Percentiles rank a stretch among this genome's conserved stretches.
Conservation (phyloP, 2,888 invertebrate species). For the Thecophora atra region DNA sequence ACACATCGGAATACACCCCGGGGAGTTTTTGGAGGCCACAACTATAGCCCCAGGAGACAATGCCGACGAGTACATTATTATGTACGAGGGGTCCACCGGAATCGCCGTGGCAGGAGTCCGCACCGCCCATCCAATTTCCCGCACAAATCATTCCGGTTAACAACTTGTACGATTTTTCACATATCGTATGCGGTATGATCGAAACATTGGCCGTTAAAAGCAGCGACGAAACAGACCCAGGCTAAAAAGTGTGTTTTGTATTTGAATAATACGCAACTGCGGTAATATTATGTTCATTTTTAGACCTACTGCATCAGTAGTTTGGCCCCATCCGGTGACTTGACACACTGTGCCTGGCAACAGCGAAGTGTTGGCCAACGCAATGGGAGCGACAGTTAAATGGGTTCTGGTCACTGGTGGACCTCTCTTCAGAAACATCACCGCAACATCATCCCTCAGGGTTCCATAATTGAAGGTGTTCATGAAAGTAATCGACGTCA, state of each 20-base stretch:
- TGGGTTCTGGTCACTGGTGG: slow-evolving; percentile 51
- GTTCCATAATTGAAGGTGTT: slow-evolving; percentile 54
- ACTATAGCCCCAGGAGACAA: slow-evolving; percentile 61
- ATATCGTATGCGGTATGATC: slow-evolving; percentile 50
- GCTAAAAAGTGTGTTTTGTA: no score
- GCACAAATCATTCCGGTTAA: slow-evolving; percentile 60
- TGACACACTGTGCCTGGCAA: slow-evolving; percentile 53
- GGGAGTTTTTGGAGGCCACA: slow-evolving; percentile 53
- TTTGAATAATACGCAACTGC: no score
- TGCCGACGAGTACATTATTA: slow-evolving; percentile 54
- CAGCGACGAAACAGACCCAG: slow-evolving; percentile 48
- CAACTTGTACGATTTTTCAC: slow-evolving; percentile 50
- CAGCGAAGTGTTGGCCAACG: slow-evolving; percentile 45
- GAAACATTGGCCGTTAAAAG: slow-evolving; percentile 56
- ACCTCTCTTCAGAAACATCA: slow-evolving; percentile 55
- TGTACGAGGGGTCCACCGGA: slow-evolving; percentile 60
- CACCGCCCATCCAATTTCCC: slow-evolving; percentile 55
- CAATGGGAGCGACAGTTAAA: slow-evolving; percentile 52
- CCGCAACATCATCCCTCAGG: slow-evolving; percentile 60
- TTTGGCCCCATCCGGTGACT: slow-evolving; percentile 63
- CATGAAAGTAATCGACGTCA: slow-evolving; percentile 55
- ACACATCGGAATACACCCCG: slow-evolving; percentile 59
- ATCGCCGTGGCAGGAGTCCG: slow-evolving; percentile 61
- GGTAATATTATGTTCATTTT: background rate
- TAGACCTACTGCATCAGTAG: slow-evolving; percentile 50